A percentile compares a stretch with the other conserved stretches of the same genome.
Evolutionary conservation across 2,888 invertebrate species (phyloP).

Genomic region (Harmothoe impar): DNA sequence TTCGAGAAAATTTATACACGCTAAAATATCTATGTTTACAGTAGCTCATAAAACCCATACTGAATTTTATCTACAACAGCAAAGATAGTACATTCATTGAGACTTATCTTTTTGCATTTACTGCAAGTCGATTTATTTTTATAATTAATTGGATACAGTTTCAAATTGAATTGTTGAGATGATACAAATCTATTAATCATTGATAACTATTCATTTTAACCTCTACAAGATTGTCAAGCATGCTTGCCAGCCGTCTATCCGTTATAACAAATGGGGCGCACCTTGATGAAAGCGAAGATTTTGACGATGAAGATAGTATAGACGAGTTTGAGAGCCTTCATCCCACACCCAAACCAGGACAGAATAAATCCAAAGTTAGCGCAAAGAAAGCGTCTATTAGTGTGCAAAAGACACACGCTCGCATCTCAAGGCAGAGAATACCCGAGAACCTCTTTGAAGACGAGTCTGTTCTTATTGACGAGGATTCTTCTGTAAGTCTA

Average conservation of each 20-base stretch:
- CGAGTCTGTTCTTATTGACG: constrained; percentile 9
- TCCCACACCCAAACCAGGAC: background rate
- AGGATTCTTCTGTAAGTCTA: constrained; percentile 25
- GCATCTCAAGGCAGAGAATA: background rate
- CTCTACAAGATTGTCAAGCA: background rate
- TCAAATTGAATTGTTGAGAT: too few relatives aligned
- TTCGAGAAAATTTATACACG: too few relatives aligned
- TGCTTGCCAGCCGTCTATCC: constrained; percentile 25
- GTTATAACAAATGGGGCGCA: background rate
- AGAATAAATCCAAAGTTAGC: background rate
- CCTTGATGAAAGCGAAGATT: background rate
- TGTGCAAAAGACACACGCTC: background rate
- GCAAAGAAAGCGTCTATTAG: background rate
- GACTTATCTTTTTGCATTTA: too few relatives aligned
- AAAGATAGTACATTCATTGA: too few relatives aligned
- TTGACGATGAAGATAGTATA: constrained; percentile 51
- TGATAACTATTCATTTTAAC: background rate
- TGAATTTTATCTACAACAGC: too few relatives aligned
- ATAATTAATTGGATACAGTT: too few relatives aligned
- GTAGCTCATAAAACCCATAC: too few relatives aligned
- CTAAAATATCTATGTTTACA: too few relatives aligned
- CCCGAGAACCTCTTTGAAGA: constrained; percentile 35
- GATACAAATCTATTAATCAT: too few relatives aligned
- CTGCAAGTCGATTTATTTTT: too few relatives aligned
- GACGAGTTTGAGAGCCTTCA: constrained; percentile 60